phyloP scores from a whole-genome alignment of 2,797 vertebrate genomes.

The Sebastiscus albofasciatus region DNA sequence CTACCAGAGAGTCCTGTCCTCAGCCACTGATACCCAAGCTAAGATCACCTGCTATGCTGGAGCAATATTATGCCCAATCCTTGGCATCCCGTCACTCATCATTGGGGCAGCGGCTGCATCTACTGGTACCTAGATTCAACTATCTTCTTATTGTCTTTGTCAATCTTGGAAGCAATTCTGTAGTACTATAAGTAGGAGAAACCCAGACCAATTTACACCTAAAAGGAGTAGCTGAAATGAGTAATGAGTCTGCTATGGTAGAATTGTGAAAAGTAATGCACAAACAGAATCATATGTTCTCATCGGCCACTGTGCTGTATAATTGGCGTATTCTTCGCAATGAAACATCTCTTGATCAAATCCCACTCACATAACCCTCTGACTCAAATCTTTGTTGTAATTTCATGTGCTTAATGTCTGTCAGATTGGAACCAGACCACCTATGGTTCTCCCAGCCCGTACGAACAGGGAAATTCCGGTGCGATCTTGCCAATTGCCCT shows the following conservation, averaged over 20 bases:
- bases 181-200: rapidly evolving
- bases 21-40: conserved; percentile 43
- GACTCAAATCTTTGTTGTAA: not conserved
- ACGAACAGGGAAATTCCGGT: conserved; percentile 42
- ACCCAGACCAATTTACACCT: not conserved
- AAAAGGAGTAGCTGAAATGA: not conserved
- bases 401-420: not conserved
- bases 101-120: conserved; percentile 57
- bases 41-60: conserved; percentile 56
- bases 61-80: conserved; percentile 35
- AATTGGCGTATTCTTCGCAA: too few relatives aligned
- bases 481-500: conserved; percentile 56
- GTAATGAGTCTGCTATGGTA: not conserved
- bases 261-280: not conserved
- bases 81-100: conserved; percentile 57
- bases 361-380: not conserved
- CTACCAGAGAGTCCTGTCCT: conserved; percentile 63
- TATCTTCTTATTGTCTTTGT: not conserved
- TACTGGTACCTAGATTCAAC: conserved; percentile 21
- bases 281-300: not conserved
- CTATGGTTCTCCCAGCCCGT: conserved; percentile 35
- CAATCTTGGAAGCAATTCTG: not conserved
- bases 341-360: not conserved
- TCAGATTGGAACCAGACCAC: conserved; percentile 70
- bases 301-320: too few relatives aligned